These are phyloP conservation scores for Spilarctia lutea DNA, from an alignment of 2,888 invertebrate genomes.

Conservation along the genomic window DNA sequence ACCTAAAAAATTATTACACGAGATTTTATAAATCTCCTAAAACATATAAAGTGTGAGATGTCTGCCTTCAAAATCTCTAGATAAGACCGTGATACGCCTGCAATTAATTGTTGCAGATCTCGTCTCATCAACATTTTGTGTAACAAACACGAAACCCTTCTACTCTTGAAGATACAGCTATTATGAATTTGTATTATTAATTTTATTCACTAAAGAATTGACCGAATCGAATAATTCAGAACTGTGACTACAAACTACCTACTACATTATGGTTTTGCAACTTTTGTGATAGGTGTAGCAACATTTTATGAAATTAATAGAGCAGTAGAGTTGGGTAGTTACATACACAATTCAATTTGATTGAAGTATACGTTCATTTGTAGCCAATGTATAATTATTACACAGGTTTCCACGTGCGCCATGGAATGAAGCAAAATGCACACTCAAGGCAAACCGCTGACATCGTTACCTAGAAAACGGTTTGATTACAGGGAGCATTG, in stretches of 20 bases:
- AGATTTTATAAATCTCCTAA: not conserved
- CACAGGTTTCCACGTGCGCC: constrained; percentile 69
- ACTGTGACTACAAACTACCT: constrained; percentile 19
- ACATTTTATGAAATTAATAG: constrained; percentile 42
- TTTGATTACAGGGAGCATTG: constrained; percentile 25
- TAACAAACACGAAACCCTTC: not conserved
- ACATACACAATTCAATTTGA: constrained; percentile 57
- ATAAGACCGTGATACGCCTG: not conserved
- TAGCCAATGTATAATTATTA: constrained; percentile 63
- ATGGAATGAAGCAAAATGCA: constrained; percentile 67
- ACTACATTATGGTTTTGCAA: constrained; percentile 17
- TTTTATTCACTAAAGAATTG: not conserved
- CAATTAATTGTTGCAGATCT: not conserved
- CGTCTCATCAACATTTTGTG: too few species aligned
- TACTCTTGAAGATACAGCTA: not conserved
- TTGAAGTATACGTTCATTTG: constrained; percentile 66
- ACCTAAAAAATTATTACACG: too few species aligned
- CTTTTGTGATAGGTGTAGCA: constrained; percentile 29
- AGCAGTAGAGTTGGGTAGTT: constrained; percentile 33
- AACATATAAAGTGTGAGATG: not conserved
- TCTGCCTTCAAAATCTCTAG: not conserved
- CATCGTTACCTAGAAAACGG: constrained; percentile 68
- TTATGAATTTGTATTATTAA: not conserved
- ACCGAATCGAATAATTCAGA: constrained; percentile 12
- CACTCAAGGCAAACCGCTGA: constrained; percentile 74